Evolutionary conservation across 2,113 vertebrate genomes (phyloP), one percentile per base, ranked within the genome.

Genomic region (Antennarius striatus): DNA sequence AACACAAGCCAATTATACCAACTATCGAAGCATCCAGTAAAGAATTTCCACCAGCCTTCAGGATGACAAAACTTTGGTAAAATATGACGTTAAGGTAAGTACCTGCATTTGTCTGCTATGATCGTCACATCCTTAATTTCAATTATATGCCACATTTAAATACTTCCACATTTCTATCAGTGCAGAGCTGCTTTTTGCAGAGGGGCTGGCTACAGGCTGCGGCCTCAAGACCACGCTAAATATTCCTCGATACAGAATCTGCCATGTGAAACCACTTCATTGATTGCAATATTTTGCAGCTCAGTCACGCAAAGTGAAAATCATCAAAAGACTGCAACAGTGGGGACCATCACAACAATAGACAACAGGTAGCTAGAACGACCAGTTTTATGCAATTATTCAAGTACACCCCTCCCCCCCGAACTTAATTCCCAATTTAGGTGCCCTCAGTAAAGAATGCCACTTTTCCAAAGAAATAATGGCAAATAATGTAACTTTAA

Each of bases 401-500:
- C 43, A 61, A 58, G 61, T 75, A n/a, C 42, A 39, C 6, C 2
- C 42, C 48, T 39, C 29, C 50, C 36, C 52, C 61, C 10, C 69
- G 73, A 61, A 74, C 70, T 67, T n/a, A 78, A 57, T 86, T 85
- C 68, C 74, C 77, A 77, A 80, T 87, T 86, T 85, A 83, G 88
- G 85, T 83, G 89, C 83, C 90, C 84, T 73, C 83, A 86, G 87
- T 83, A 90, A 85, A 85, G 87, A 83, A 83, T 63, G 81, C 87
- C 91, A 90, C 83, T 69, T 89, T 78, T 81, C 78, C 63, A 73
- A 59, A 84, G 72, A 87, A 91, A 86, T 50, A 60, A 80, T 89
- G 89, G 89, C 85, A 88, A 86, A 83, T 77, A 69, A 88, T 77
- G 81, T 86, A 88, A 93, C 77, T 90, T 85, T 84, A 85, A 88